Evolutionary conservation across 2,797 vertebrate species (phyloP), one percentile per base, ranked within the genome.

Genomic region (Thamnophis elegans): DNA sequence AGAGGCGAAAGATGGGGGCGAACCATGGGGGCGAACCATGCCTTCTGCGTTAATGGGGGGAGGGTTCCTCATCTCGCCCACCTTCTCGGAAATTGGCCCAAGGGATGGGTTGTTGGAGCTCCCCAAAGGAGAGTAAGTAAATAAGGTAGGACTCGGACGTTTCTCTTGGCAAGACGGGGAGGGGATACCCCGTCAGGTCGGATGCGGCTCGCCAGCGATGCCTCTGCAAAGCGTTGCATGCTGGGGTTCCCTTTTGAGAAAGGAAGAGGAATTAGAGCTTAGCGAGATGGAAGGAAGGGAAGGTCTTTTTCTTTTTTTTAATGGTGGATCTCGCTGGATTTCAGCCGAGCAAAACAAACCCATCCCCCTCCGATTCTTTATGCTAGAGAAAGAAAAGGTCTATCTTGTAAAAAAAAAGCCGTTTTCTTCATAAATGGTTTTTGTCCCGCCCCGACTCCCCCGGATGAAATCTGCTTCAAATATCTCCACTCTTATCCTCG

Each of bases 171-270:
- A n/a, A 87, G 11, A 26, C 32, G 10, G 22, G 51, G 54, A 12
- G 36, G 62, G 18, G 18, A 13, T 78, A 85, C 32, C 86, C 56
- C 68, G 2, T n/a, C 65, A n/a, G 65, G 42, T 60, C 53, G 85
- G 89, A 53, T 51, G 22, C n/a, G 5, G 89, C 89, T 82, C 54
- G 89, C 89, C 91, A 85, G 60, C 85, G n/a, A 53, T 82, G 85
- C 89, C 85, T 85, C 47, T 54, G 0, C 59, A n/a, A 60, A 88
- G 92, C 58, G 28, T 88, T 90, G 89, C 91, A 85, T 88, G 86
- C 60, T 90, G 85, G 91, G 90, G 47, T 92, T 93, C 85, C 60
- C 65, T 88, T 88, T 22, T 53, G 47, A 25, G 32, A n/a, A 51
- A 51, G 89, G 92, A 91, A 62, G 65, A 60, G 53, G 62, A 58